Base-by-base conservation (phyloP, 1,140 invertebrate species). In the Charaxes varanes region DNA sequence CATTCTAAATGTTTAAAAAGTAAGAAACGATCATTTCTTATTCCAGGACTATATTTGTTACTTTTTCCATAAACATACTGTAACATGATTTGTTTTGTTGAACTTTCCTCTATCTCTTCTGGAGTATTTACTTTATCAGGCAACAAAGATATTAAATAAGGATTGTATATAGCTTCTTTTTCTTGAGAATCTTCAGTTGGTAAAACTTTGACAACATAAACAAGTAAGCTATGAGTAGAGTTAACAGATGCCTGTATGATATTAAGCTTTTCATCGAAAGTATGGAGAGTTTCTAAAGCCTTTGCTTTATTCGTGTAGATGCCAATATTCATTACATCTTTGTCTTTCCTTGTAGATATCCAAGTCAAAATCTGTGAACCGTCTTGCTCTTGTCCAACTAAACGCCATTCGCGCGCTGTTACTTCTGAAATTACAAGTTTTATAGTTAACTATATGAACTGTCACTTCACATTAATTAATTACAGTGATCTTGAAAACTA, bases 181-280 rank as follows among this genome's bases (percentile, higher is more conserved):
- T 57, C 23, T 31, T 62, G 55, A 34, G 41, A 24, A 34, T 62
- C 53, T 16, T 60, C 61, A 53, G 28, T 46, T 3, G 62, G 50
- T 12, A 72, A 24, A 11, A 48, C 47, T 62, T 92, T 92, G 1
- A 85, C 81, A 22, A 92, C 86, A 67, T 88, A 92, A n/a, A 88
- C 88, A 24, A 93, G 56, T 37, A 92, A 63, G 4, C 88, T 89
- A 19, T 86, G 86, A 43, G 80, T 88, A 44, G 87, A 87, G 69
- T 93, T 93, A 2, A 93, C 86, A 4, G 90, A 91, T n/a, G 92
- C 92, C 84, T 94, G 93, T 36, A 93, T 88, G 15, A 93, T 85
- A 64, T 91, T 93, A 11, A 87, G 48, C 52, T 88, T 81, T 14
- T 87, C 80, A 5, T 86, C 57, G 68, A 93, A 92, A 11, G 84